Conservation (phyloP, 2,888 invertebrate genomes). For the Adela reaumurella region DNA sequence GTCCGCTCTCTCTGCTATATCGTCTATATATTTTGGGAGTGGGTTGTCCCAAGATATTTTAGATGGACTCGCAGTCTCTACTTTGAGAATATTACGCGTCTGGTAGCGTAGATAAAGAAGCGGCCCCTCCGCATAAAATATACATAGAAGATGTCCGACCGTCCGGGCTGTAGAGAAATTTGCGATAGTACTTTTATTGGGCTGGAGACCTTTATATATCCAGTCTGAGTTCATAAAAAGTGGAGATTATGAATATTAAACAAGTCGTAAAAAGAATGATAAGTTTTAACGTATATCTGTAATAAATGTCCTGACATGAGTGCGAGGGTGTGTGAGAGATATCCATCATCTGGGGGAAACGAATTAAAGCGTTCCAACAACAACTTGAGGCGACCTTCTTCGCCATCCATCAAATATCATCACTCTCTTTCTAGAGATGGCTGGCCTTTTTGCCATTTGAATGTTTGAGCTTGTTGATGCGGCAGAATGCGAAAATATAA, state of each 20-base stretch:
- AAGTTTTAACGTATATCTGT: no score
- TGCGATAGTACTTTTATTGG: background rate
- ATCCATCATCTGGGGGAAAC: background rate
- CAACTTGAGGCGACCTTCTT: background rate
- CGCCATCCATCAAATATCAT: background rate
- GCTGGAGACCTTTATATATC: background rate
- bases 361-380: background rate
- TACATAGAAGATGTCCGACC: background rate
- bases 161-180: background rate
- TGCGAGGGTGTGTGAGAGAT: background rate
- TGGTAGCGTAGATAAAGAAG: background rate
- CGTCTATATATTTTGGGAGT: no score
- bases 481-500: no score
- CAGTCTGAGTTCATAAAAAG: background rate
- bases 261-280: background rate
- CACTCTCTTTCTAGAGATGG: background rate
- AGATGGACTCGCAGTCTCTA: no score
- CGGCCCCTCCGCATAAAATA: background rate
- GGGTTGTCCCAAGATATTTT: no score
- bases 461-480: no score
- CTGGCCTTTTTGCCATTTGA: background rate
- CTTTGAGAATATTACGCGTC: background rate
- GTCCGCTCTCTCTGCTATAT: no score
- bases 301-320: background rate
- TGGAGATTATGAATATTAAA: background rate